Evolutionary conservation across 2,797 vertebrate genomes (phyloP), one percentile per base, ranked within the genome.

Genomic region (Sebastolobus alascanus): DNA sequence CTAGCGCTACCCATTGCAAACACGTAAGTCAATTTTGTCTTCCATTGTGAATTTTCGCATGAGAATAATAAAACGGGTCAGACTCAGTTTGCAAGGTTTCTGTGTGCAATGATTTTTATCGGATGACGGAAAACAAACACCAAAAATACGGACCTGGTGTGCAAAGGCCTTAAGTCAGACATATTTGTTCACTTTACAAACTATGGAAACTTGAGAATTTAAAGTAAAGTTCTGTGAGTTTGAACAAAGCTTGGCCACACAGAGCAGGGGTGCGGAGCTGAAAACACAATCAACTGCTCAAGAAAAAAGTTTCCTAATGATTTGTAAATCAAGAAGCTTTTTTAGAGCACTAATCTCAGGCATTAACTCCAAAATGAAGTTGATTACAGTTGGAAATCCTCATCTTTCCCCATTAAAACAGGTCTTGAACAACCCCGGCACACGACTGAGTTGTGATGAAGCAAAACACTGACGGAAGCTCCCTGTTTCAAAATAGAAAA

Each of bases 401-500:
- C 22, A 33, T 18, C 14, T 50, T 31, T 68, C 11, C 25, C 1
- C 14, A 9, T 54, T 11, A 52, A 43, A 73, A 77, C 75, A 31
- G 65, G 12, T 72, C 12, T 25, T 46, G n/a, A 4, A 22, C 18
- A 40, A 14, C 4, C 61, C 2, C 1, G 37, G 3, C 38, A 33
- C 27, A 75, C 3, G 2, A 54, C 25, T 0, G 43, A 74, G 29
- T 7, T 35, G 8, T 37, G 65, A 77, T 74, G 31, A 77, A 79
- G 64, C n/a, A 68, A 55, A 77, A 46, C 22, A 25, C 46, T 2
- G 11, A 14, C 50, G 38, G 9, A 78, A 37, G 46, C 8, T 58
- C 65, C 63, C 55, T 54, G 68, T 84, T 88, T 86, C 88, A 86
- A 75, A 87, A 84, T 54, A 86, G 61, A 75, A 85, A 73, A 89